Percentiles rank a stretch among this genome's conserved stretches.
Evolutionary conservation across 2,113 vertebrate genomes (phyloP).

Genomic region (Scophthalmus maximus): DNA sequence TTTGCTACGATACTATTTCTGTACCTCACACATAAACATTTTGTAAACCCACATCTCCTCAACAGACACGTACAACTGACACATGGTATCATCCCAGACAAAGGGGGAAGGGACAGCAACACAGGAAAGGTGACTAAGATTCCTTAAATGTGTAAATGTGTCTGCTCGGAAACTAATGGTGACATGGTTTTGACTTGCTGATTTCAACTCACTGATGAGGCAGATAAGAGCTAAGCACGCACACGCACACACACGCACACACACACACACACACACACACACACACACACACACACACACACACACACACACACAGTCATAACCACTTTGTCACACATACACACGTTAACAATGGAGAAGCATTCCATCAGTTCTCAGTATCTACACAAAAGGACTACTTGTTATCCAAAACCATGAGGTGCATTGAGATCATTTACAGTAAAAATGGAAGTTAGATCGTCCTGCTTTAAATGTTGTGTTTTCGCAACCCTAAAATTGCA

Average conservation of each 20-base stretch:
- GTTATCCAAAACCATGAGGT: neutral
- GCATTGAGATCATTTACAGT: neutral
- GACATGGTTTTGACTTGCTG: constrained; percentile 35
- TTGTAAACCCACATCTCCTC: neutral
- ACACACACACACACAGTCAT: too few species aligned
- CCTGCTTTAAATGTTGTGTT: constrained; percentile 6
- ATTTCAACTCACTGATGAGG: constrained; percentile 33
- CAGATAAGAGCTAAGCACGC: constrained; percentile 24
- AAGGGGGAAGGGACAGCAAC: constrained; percentile 9
- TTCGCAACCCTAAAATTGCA: neutral
- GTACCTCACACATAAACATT: neutral
- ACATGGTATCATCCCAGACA: neutral
- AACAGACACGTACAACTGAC: neutral
- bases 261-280: too few species aligned
- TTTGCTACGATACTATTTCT: neutral
- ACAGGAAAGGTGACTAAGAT: constrained; percentile 54
- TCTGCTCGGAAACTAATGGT: constrained; percentile 41
- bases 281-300: too few species aligned
- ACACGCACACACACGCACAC: too few species aligned
- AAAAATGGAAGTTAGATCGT: constrained; percentile 9
- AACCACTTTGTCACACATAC: neutral
- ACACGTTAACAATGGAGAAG: neutral
- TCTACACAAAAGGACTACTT: constrained; percentile 5
- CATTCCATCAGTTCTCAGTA: neutral
- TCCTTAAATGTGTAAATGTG: constrained; percentile 2